These are phyloP conservation scores for Pholis gunnellus DNA, from an alignment of 2,113 vertebrate genomes.

Conservation along the genomic window DNA sequence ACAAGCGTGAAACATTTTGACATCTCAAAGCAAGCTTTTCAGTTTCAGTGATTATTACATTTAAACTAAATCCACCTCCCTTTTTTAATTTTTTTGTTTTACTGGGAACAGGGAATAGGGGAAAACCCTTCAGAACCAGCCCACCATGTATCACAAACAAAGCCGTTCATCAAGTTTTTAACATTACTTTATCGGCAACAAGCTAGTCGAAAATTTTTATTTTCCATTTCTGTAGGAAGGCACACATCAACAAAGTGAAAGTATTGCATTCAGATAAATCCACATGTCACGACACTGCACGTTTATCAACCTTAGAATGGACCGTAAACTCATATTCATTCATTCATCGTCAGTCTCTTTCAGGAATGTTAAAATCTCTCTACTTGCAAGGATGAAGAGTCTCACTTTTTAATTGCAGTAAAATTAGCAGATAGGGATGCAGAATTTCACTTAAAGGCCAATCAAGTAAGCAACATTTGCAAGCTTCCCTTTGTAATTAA, in stretches of 20 bases:
- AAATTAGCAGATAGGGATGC: constrained; percentile 28
- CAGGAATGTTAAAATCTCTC: constrained; percentile 22
- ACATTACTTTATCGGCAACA: constrained; percentile 20
- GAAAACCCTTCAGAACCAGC: neutral
- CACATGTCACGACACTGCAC: constrained; percentile 32
- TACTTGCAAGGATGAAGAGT: constrained; percentile 19
- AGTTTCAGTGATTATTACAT: neutral
- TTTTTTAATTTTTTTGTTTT: no score
- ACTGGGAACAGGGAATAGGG: neutral
- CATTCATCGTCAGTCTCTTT: constrained; percentile 26
- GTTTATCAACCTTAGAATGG: constrained; percentile 41
- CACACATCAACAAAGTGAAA: no score
- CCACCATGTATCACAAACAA: constrained; percentile 10
- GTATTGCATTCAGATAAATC: constrained; percentile 35
- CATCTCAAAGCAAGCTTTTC: constrained; percentile 31
- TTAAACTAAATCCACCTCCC: neutral
- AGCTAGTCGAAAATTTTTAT: neutral
- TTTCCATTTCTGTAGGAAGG: constrained; percentile 12
- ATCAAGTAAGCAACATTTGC: constrained; percentile 1
- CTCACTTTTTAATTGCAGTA: constrained; percentile 33
- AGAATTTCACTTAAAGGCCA: constrained; percentile 19
- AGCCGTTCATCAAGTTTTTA: constrained; percentile 18
- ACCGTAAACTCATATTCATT: constrained; percentile 30
- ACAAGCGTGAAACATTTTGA: constrained; percentile 48
- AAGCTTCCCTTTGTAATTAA: constrained; percentile 32